These are phyloP conservation scores for Meloidogyne exigua DNA, from an alignment of 1,140 invertebrate species.

Conservation along the genomic window DNA sequence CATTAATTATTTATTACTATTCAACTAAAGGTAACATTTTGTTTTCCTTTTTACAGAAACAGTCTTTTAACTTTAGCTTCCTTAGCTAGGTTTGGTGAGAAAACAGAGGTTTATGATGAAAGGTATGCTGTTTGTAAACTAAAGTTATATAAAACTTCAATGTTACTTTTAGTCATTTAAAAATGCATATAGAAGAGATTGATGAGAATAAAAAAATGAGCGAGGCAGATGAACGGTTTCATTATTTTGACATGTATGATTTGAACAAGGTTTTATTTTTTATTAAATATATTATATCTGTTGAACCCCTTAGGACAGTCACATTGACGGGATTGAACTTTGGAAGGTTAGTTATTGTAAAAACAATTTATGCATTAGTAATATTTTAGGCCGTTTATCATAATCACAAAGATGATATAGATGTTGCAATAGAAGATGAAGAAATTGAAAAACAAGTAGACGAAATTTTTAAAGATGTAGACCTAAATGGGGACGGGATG, in stretches of 20 bases:
- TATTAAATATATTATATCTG: background rate
- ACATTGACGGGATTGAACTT: background rate
- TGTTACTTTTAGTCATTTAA: background rate
- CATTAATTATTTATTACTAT: background rate
- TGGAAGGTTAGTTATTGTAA: background rate
- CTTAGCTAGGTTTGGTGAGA: background rate
- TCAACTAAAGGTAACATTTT: background rate
- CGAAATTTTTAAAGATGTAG: slow-evolving; percentile 25
- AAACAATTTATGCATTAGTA: background rate
- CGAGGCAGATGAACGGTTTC: background rate
- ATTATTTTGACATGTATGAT: background rate
- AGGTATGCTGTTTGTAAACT: background rate
- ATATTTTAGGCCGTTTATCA: slow-evolving; percentile 28
- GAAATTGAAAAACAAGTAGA: slow-evolving; percentile 34
- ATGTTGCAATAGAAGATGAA: slow-evolving; percentile 6
- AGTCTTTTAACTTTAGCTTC: background rate
- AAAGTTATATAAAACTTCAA: background rate
- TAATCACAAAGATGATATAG: background rate
- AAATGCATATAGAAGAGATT: background rate
- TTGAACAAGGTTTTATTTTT: background rate
- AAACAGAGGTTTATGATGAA: background rate
- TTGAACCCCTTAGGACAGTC: background rate
- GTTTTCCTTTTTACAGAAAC: background rate
- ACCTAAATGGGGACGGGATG: slow-evolving; percentile 28
- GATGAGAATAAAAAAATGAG: background rate